phyloP scores from a whole-genome alignment of 2,888 invertebrate genomes.

The Azorinus chamasolen region DNA sequence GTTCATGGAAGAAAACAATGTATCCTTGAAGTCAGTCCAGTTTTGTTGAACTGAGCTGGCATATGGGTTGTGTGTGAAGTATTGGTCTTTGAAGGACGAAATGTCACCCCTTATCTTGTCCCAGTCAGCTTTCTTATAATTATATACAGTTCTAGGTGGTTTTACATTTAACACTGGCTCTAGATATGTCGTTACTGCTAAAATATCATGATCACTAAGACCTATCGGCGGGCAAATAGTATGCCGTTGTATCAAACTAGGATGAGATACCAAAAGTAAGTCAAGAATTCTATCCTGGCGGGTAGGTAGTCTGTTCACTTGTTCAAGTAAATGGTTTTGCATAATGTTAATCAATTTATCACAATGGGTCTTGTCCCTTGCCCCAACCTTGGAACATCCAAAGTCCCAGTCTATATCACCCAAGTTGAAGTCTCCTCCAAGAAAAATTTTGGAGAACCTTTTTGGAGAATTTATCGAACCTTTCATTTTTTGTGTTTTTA shows the following conservation, averaged over 20 bases:
- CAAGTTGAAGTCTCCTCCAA: constrained; percentile 33
- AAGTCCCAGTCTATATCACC: constrained; percentile 36
- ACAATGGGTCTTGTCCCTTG: constrained; percentile 35
- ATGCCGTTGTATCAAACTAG: constrained; percentile 7
- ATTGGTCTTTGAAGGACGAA: background rate
- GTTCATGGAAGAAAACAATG: constrained; percentile 4
- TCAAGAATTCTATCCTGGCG: constrained; percentile 15
- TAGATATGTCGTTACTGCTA: constrained; percentile 5
- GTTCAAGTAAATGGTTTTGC: constrained; percentile 5
- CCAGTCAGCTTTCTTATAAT: constrained; percentile 33
- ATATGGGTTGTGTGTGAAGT: background rate
- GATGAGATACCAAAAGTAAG: constrained; percentile 10
- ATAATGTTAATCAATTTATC: constrained; percentile 14
- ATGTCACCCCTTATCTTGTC: constrained; percentile 2
- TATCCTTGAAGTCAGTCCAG: constrained; percentile 5
- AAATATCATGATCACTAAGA: constrained; percentile 25
- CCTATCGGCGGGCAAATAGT: constrained; percentile 21
- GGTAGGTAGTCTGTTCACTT: constrained; percentile 12
- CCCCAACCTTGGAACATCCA: constrained; percentile 15
- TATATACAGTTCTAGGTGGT: constrained; percentile 12
- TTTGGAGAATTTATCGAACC: too few relatives aligned
- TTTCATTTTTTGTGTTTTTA: too few relatives aligned
- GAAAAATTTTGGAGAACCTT: constrained; percentile 23
- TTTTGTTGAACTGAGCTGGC: background rate
- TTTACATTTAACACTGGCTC: constrained; percentile 3